A percentile compares a stretch with the other conserved stretches of the same genome.
Conservation (phyloP, 2,888 invertebrate genomes). For the Thumatha senex region DNA sequence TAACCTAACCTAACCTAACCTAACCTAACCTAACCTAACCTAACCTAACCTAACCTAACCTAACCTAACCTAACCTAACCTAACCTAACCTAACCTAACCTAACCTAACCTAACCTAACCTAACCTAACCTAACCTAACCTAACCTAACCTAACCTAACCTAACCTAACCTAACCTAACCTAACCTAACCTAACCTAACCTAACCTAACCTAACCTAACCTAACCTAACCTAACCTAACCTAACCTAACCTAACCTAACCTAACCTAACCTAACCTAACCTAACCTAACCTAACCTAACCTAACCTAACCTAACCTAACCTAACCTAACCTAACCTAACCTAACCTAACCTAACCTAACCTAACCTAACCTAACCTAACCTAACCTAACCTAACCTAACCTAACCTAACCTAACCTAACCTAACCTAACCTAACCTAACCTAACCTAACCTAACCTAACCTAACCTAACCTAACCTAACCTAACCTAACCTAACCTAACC, state of each 20-base stretch:
- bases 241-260: background rate
- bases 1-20: background rate
- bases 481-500: constrained; percentile 9
- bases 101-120: background rate
- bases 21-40: background rate
- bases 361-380: background rate
- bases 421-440: background rate
- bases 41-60: background rate
- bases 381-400: background rate
- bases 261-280: background rate
- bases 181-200: background rate
- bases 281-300: background rate
- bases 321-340: background rate
- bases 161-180: background rate
- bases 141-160: background rate
- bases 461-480: constrained; percentile 1
- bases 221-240: background rate
- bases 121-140: background rate
- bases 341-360: background rate
- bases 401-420: background rate
- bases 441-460: background rate
- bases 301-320: background rate
- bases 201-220: background rate
- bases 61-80: background rate
- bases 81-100: background rate